These are phyloP conservation scores for Mesorhabditis spiculigera DNA, from an alignment of 2,888 invertebrate genomes.

Conservation along the genomic window DNA sequence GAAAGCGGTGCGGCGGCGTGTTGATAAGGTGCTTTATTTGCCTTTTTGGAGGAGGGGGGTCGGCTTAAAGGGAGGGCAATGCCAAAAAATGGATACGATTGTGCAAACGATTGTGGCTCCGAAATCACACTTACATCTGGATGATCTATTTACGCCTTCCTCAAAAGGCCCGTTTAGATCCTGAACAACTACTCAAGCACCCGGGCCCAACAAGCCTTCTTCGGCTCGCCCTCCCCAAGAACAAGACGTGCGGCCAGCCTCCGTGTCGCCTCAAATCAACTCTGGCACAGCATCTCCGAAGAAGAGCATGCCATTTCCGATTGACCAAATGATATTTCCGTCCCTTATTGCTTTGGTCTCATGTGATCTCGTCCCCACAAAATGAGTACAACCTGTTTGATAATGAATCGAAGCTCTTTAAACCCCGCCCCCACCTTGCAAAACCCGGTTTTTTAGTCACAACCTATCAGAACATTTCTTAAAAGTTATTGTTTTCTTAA, in stretches of 20 bases:
- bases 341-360: too few species aligned
- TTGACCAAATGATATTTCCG: too few species aligned
- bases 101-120: not conserved
- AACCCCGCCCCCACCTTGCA: too few species aligned
- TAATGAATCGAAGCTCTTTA: too few species aligned
- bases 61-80: not conserved
- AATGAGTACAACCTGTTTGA: too few species aligned
- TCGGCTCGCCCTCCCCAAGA: not conserved
- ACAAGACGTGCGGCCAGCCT: not conserved
- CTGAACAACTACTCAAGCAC: not conserved
- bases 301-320: not conserved
- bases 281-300: not conserved
- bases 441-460: too few species aligned
- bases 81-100: not conserved
- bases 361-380: too few species aligned
- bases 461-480: too few species aligned
- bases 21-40: not conserved
- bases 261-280: conserved; percentile 3
- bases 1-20: not conserved
- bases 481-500: too few species aligned
- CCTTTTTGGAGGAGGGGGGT: not conserved
- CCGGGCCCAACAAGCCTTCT: not conserved
- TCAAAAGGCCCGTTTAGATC: not conserved
- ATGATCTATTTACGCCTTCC: not conserved
- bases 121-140: not conserved